These are phyloP conservation scores for Caenorhabditis briggsae DNA, from an alignment of 1,140 invertebrate species.

Conservation along the genomic window DNA sequence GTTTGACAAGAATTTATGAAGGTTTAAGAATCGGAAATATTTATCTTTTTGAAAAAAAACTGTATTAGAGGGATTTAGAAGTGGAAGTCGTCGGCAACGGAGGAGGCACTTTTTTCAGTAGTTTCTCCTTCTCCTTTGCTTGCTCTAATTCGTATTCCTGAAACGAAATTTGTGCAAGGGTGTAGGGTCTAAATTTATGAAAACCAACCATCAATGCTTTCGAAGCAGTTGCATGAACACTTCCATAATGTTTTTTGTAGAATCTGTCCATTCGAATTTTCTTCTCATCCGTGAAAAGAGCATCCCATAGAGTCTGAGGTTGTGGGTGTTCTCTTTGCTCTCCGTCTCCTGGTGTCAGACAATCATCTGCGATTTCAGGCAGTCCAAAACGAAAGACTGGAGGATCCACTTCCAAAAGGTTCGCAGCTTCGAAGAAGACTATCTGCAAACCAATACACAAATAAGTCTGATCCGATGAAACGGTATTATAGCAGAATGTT, in stretches of 20 bases:
- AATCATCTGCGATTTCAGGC: constrained; percentile 4
- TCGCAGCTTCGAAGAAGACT: background rate
- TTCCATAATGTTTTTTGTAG: constrained; percentile 38
- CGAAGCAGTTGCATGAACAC: background rate
- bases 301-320: constrained; percentile 32
- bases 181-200: too few species aligned
- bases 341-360: constrained; percentile 29
- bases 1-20: background rate
- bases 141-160: constrained; percentile 28
- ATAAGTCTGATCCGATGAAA: too few species aligned
- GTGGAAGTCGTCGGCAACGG: background rate
- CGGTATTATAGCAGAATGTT: too few species aligned
- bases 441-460: background rate
- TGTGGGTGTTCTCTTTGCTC: constrained; percentile 35
- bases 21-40: too few species aligned
- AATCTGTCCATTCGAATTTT: background rate
- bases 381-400: constrained; percentile 35
- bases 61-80: background rate
- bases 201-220: background rate
- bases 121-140: background rate
- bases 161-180: background rate
- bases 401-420: constrained; percentile 15
- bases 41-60: background rate
- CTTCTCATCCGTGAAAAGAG: constrained; percentile 40
- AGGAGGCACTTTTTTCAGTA: background rate